Evolutionary conservation across 2,797 vertebrate genomes (phyloP), one percentile per base, ranked within the genome.

Genomic region (Periparus ater): DNA sequence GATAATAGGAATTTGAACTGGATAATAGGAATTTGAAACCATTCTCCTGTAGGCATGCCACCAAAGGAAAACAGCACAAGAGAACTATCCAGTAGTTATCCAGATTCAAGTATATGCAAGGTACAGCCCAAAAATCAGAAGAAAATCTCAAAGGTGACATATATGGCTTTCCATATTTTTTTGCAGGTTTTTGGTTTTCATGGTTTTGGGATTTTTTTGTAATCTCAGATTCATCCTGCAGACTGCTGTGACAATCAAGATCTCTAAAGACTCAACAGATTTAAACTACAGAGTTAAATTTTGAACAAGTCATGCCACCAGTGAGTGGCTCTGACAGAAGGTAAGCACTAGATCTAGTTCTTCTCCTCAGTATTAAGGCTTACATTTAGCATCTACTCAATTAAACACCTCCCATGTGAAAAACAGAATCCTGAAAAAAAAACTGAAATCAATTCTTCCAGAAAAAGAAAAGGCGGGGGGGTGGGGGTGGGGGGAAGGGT

Each of bases 11-110:
- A 93, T 96, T 95, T 81, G 94, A 95, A 82, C 73, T 22, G 51
- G 32, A 42, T 70, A 88, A 89, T 27, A 70, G 44, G 48, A 90
- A 93, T 96, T 95, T 81, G 94, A 94, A 96, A 48, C 61, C 40
- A 61, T 71, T 74, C 26, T 83, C 36, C 65, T 77, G 7, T 74
- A 51, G 50, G 38, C 54, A 83, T 67, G 48, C 17, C 11, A 88
- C 34, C 48, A 74, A 60, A 17, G 36, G 30, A 67, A 88, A 87
- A 70, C 1, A 81, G 25, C n/a, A 44, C 32, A 71, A 50, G 5
- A n/a, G 9, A 94, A 40, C 11, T 71, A n/a, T 13, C 11, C 19
- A 68, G 13, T 61, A 45, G 11, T 79, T 68, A 62, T 63, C 45
- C 45, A 71, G n/a, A 67, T 84, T 25, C 27, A 60, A 50, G 4